These are phyloP conservation scores for Allacma fusca DNA, from an alignment of 2,888 invertebrate species.

Conservation along the genomic window DNA sequence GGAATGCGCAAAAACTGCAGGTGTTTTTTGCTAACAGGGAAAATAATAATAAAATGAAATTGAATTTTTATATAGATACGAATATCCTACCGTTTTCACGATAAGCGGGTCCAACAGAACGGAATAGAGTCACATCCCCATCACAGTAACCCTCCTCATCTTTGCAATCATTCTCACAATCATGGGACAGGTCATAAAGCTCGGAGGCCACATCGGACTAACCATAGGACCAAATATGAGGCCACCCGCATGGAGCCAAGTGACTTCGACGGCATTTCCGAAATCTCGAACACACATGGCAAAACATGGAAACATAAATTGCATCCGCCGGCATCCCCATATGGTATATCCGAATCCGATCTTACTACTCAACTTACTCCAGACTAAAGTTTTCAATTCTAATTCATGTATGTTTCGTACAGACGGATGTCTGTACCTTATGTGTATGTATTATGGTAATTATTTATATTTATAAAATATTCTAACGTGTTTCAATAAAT, in stretches of 20 bases:
- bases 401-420: no score
- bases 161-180: not conserved
- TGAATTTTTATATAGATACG: conserved; percentile 39
- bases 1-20: no score
- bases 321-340: not conserved
- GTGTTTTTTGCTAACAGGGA: no score
- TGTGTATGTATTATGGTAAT: no score
- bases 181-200: conserved; percentile 19
- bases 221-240: conserved; percentile 27
- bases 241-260: not conserved
- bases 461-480: no score
- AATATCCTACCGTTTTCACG: conserved; percentile 52
- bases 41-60: no score
- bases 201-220: conserved; percentile 14
- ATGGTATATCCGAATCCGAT: not conserved
- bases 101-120: conserved; percentile 36
- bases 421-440: no score
- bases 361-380: conserved; percentile 30
- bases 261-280: not conserved
- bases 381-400: not conserved
- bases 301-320: conserved; percentile 6
- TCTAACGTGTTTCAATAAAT: no score
- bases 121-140: conserved; percentile 11
- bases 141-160: not conserved
- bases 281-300: not conserved